Conservation (phyloP, 2,797 vertebrate species). For the Furcifer pardalis region DNA sequence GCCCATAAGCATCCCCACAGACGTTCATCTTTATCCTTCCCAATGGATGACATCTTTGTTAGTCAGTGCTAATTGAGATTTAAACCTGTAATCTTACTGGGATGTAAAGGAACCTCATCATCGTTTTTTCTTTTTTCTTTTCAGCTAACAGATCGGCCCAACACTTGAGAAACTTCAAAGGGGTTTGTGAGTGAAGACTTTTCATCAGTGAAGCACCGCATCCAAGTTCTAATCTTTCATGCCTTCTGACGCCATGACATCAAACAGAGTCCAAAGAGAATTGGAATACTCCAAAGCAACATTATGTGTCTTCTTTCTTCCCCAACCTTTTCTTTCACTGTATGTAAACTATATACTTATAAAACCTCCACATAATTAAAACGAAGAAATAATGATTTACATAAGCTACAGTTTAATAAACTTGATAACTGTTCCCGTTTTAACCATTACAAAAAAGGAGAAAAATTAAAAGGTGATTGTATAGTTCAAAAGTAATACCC, state of each 20-base stretch:
- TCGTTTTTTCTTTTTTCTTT: background rate
- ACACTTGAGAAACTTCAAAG: slow-evolving; percentile 74
- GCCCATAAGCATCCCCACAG: slow-evolving; percentile 25
- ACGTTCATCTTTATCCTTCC: slow-evolving; percentile 46
- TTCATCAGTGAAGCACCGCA: slow-evolving; percentile 72
- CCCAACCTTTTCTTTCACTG: slow-evolving; percentile 23
- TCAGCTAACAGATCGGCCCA: slow-evolving; percentile 68
- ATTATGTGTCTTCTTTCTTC: background rate
- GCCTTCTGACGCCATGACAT: slow-evolving; percentile 72
- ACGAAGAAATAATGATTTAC: slow-evolving; percentile 69
- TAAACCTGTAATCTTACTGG: slow-evolving; percentile 63
- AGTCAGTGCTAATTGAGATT: slow-evolving; percentile 67
- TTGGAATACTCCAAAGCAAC: slow-evolving; percentile 61
- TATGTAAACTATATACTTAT: slow-evolving; percentile 65
- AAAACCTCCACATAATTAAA: slow-evolving; percentile 51
- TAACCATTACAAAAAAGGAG: background rate
- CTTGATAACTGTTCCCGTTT: slow-evolving; percentile 55
- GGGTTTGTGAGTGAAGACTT: slow-evolving; percentile 73
- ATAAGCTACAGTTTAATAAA: slow-evolving; percentile 64
- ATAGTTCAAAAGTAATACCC: slow-evolving; percentile 69
- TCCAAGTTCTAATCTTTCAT: slow-evolving; percentile 73
- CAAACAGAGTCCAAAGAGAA: slow-evolving; percentile 74
- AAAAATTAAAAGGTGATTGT: slow-evolving; percentile 18
- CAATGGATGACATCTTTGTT: slow-evolving; percentile 39
- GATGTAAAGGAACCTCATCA: slow-evolving; percentile 52